Conservation (phyloP, 2,113 vertebrate species). For the Sander vitreus region DNA sequence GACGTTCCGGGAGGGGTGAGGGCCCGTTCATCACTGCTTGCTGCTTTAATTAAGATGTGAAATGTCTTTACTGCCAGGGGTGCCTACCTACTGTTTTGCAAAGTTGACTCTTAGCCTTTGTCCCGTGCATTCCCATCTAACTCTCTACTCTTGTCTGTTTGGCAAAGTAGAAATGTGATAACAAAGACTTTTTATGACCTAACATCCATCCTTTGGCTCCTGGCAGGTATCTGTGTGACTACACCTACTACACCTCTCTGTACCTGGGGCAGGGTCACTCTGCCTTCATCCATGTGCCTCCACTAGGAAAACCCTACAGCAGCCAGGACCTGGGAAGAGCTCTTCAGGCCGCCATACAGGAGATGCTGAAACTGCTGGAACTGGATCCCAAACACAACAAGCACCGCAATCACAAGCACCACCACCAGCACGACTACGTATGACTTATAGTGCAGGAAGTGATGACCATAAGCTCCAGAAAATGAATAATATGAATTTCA, state of each 20-base stretch:
- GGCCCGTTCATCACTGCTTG: too few relatives aligned
- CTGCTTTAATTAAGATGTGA: too few relatives aligned
- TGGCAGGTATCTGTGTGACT: conserved; percentile 94
- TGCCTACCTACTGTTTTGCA: background rate
- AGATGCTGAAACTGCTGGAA: conserved; percentile 89
- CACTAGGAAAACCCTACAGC: conserved; percentile 90
- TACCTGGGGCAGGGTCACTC: conserved; percentile 88
- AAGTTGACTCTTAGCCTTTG: background rate
- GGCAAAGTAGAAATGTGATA: background rate
- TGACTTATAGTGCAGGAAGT: background rate
- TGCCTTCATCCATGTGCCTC: conserved; percentile 93
- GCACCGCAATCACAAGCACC: conserved; percentile 80
- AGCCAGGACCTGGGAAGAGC: conserved; percentile 89
- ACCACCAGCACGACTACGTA: conserved; percentile 22
- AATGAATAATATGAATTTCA: background rate
- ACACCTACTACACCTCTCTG: conserved; percentile 94
- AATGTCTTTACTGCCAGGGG: background rate
- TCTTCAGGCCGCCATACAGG: conserved; percentile 87
- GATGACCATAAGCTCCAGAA: background rate
- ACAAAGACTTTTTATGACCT: background rate
- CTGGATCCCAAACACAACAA: conserved; percentile 71
- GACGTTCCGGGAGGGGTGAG: too few relatives aligned
- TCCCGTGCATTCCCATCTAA: background rate
- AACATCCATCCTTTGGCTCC: background rate
- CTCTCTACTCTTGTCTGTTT: background rate